Conservation (phyloP, 1,140 invertebrate genomes). For the Brachystomella parvula region DNA sequence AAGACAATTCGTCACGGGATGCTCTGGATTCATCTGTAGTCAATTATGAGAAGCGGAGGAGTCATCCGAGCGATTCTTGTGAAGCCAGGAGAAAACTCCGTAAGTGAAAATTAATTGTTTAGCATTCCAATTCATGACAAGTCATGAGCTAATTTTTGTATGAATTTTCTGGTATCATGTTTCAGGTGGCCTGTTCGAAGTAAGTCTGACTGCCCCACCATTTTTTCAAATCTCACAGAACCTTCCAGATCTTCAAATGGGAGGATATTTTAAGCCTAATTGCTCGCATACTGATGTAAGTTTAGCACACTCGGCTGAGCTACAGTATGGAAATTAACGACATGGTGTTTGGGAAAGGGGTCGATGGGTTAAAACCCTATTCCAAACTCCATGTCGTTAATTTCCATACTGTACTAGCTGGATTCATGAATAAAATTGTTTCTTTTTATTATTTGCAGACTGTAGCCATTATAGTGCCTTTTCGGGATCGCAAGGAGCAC, state of each 20-base stretch:
- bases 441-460: constrained; percentile 12
- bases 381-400: no score
- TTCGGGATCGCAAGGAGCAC: constrained; percentile 35
- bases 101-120: not conserved
- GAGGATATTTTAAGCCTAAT: constrained; percentile 30
- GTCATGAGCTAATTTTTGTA: not conserved
- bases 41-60: not conserved
- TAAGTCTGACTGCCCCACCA: constrained; percentile 22
- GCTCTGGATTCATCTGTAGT: not conserved
- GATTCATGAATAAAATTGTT: no score
- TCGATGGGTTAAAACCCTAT: no score
- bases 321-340: no score
- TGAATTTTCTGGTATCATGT: not conserved
- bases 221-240: constrained; percentile 23
- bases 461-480: constrained; percentile 38
- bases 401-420: no score
- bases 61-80: not conserved
- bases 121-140: no score
- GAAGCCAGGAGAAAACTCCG: not conserved
- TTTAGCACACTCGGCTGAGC: no score
- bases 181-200: constrained; percentile 21
- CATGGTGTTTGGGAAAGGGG: no score
- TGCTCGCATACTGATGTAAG: constrained; percentile 3
- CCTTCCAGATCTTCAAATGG: constrained; percentile 26
- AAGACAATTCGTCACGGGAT: not conserved